Conservation (phyloP, 2,113 vertebrate species). For the Haplochromis vanheusdeni region DNA sequence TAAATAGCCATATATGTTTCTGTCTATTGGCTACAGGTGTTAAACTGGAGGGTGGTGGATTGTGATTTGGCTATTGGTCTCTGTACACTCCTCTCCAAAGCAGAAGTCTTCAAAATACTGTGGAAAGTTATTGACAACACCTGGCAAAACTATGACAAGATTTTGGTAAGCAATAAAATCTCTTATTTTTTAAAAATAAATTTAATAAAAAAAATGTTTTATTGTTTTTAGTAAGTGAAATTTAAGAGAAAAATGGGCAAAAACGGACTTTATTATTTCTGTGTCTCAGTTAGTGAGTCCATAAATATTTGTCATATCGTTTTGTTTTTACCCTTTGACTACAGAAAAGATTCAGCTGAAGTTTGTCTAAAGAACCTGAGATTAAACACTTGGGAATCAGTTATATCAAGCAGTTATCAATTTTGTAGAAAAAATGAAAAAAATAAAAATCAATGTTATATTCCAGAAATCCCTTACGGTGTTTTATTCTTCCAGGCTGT, state of each 20-base stretch:
- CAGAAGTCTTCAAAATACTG: conserved; percentile 80
- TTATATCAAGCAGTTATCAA: not conserved
- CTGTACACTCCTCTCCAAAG: conserved; percentile 80
- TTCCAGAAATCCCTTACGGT: not conserved
- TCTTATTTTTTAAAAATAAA: not conserved
- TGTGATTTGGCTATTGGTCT: conserved; percentile 85
- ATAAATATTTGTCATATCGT: not conserved
- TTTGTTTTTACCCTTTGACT: not conserved
- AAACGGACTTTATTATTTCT: not conserved
- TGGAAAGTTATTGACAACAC: conserved; percentile 88
- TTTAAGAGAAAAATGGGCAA: not conserved
- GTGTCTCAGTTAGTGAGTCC: not conserved
- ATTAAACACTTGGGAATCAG: not conserved
- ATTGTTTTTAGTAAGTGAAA: not conserved
- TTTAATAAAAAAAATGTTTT: not conserved
- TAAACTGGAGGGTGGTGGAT: conserved; percentile 87
- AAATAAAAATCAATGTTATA: not conserved
- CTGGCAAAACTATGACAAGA: conserved; percentile 91
- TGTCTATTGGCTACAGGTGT: conserved; percentile 72
- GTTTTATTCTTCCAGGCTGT: conserved; percentile 73
- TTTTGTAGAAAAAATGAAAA: not conserved
- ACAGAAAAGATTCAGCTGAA: not conserved
- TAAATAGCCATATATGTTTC: not conserved
- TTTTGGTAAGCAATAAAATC: conserved; percentile 72
- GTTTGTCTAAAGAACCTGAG: not conserved